phyloP scores from a whole-genome alignment of 2,888 invertebrate species.

The Coelinius sp. region DNA sequence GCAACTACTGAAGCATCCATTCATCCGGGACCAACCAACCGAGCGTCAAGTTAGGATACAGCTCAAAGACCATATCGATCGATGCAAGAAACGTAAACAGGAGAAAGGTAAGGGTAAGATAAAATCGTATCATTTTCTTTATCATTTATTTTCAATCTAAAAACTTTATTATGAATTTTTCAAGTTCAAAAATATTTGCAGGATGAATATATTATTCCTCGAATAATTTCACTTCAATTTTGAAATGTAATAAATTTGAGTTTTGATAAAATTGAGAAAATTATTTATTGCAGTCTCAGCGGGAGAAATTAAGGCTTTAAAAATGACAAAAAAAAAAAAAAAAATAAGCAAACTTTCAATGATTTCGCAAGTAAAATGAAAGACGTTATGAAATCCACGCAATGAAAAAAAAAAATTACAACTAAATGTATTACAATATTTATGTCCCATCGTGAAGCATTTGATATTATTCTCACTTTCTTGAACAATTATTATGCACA shows the following conservation, averaged over 20 bases:
- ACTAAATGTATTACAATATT: neutral
- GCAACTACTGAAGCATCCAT: constrained; percentile 96
- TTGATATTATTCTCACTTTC: neutral
- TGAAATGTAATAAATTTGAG: too few relatives aligned
- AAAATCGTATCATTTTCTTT: constrained; percentile 30
- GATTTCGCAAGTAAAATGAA: too few relatives aligned
- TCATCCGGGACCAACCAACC: constrained; percentile 98
- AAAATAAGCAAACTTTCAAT: too few relatives aligned
- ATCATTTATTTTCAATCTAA: constrained; percentile 2
- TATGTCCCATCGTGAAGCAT: neutral
- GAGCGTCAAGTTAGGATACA: constrained; percentile 98
- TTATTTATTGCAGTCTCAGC: too few relatives aligned
- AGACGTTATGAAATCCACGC: too few relatives aligned
- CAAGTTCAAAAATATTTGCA: neutral
- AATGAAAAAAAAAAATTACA: too few relatives aligned
- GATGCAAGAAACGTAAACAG: constrained; percentile 95
- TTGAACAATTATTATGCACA: neutral
- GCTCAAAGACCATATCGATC: constrained; percentile 98
- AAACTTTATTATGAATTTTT: neutral
- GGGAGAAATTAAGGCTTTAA: too few relatives aligned
- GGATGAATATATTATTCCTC: too few relatives aligned
- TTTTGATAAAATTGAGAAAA: too few relatives aligned
- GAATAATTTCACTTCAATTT: too few relatives aligned
- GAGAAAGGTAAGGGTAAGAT: constrained; percentile 79
- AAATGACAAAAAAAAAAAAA: too few relatives aligned